Base-by-base conservation (phyloP, 2,113 vertebrate species). In the Carollia perspicillata region DNA sequence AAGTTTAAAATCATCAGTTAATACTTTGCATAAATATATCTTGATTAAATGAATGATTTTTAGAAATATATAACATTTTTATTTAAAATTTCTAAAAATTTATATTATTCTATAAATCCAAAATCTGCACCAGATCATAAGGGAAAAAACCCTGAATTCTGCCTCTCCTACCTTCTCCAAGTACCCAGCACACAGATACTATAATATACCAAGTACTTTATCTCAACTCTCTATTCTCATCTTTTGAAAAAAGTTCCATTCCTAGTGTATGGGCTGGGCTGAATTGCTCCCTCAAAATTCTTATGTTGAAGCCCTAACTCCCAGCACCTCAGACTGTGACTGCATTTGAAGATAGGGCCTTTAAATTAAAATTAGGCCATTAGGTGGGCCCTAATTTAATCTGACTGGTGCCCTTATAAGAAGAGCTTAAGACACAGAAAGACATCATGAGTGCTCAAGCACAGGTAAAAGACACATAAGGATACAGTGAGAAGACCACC, bases 51-150 rank as follows among this genome's bases (percentile, higher is more conserved):
- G 35, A 9, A 93, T 86, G 33, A 9, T 37, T 83, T 84, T 84
- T 88, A 85, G 66, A 91, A 87, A 88, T 88, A 40, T 22, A 7
- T 74, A 78, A 53, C 42, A 30, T 92, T 77, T 92, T 83, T 28
- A 72, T 30, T 87, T 86, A 30, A 77, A 30, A 6, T 96, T 95
- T 90, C 35, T 80, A 66, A 94, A 92, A 55, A 49, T 71, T 37
- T 55, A 40, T 66, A 72, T 63, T 87, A 71, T 88, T 84, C 74
- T 74, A 37, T 71, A 88, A 84, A 84, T 89, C 55, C 55, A 69
- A 66, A 88, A 30, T 65, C 6, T 69, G 26, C 17, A 75, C 69
- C 68, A 80, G 63, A 63, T 85, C 72, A 63, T 63, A 69, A 94
- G 66, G 35, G 6, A 35, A 78, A 42, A 51, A 60, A 26, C 42